Conservation (phyloP, 2,888 invertebrate genomes). For the Acrobasis repandana region DNA sequence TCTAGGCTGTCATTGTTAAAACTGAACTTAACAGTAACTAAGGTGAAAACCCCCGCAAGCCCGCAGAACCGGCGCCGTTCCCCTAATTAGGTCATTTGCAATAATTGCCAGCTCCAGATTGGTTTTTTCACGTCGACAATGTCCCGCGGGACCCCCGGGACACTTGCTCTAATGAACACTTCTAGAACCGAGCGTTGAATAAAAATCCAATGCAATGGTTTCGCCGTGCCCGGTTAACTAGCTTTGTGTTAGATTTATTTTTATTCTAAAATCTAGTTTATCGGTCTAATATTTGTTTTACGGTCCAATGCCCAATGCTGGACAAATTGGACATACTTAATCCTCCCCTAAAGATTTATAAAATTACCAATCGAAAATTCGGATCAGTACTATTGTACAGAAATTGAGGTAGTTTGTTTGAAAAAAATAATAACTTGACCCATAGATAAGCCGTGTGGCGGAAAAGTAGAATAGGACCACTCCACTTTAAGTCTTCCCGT, state of each 20-base stretch:
- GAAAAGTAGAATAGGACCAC: too few species aligned
- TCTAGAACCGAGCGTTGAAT: conserved; percentile 46
- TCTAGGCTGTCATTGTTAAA: not conserved
- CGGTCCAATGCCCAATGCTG: too few species aligned
- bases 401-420: too few species aligned
- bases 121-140: conserved; percentile 77
- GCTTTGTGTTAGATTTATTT: not conserved
- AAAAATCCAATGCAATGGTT: conserved; percentile 44
- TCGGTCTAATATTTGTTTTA: too few species aligned
- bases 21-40: conserved; percentile 23
- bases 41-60: conserved; percentile 55
- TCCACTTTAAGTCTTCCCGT: too few species aligned
- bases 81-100: conserved; percentile 76
- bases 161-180: conserved; percentile 72
- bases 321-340: too few species aligned
- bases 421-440: too few species aligned
- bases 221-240: conserved; percentile 36
- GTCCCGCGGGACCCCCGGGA: conserved; percentile 61
- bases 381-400: too few species aligned
- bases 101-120: conserved; percentile 78
- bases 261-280: not conserved
- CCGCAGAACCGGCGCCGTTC: conserved; percentile 43
- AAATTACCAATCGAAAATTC: too few species aligned
- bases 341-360: too few species aligned
- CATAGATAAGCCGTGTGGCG: too few species aligned